Base-by-base conservation (phyloP, 2,888 invertebrate genomes). In the Watsonalla cultraria region DNA sequence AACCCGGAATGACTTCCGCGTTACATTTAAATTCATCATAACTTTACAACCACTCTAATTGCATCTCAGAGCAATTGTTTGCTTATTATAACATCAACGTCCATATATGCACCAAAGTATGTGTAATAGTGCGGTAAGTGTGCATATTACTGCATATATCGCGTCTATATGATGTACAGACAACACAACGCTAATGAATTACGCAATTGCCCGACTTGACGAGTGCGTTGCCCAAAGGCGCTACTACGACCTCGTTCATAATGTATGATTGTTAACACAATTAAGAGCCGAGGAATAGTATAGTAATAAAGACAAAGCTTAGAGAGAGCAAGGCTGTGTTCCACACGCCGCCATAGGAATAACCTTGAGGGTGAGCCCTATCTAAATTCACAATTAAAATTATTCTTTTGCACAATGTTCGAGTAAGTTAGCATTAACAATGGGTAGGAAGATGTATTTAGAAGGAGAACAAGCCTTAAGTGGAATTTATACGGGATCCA, bases 211-310 rank as follows among this genome's bases (percentile, higher is more conserved):
- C 65, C 73, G 67, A 73, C 65, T 65, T 71, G 66, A 62, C 66
- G 59, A 65, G 67, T 70, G 68, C 66, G 66, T 71, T 69, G 67
- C 67, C 70, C 62, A 72, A 74, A 72, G 67, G 64, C 66, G 67
- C 69, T 75, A 76, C 72, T 76, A 65, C 67, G 78, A 70, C 77
- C 78, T 78, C 80, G 78, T 66, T 70, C 63, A 71, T 78, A 79
- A 78, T 74, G 73, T 78, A 71, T 76, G 76, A 84, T 80, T 85
- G 83, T 86, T 83, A 84, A 75, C 74, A 82, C 80, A 87, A 83
- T 86, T 86, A 84, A 80, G 76, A 77, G 54, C 64, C 65, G 65
- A 68, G 57, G 56, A 65, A 69, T 57, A 58, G 55, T 62, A 62
- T 65, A 65, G 60, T 56, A 70, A 69, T 69, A 70, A 49, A 74